phyloP scores from a whole-genome alignment of 2,113 vertebrate genomes.

The Otis tarda region DNA sequence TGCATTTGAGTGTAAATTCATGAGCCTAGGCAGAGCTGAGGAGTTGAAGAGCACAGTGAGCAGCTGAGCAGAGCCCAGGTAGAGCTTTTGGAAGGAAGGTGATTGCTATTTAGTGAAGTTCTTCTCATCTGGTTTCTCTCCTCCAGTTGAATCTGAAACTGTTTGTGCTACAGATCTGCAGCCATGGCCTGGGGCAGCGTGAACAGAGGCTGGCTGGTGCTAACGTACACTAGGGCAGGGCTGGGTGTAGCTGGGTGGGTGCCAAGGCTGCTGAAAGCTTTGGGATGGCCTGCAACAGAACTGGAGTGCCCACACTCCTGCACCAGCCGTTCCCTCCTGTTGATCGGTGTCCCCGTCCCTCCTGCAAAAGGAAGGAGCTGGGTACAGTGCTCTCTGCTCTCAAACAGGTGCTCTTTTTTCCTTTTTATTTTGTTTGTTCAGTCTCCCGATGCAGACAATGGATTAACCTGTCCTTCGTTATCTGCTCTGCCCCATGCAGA shows the following conservation, averaged over 20 bases:
- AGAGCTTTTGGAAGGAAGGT: background rate
- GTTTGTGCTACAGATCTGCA: background rate
- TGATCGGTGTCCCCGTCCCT: background rate
- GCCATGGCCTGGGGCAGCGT: background rate
- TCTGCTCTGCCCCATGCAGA: background rate
- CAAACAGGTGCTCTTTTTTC: background rate
- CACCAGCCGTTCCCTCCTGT: background rate
- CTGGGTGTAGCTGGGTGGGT: background rate
- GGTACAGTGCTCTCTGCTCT: background rate
- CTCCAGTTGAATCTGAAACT: background rate
- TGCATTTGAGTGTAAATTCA: background rate
- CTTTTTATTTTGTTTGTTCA: background rate
- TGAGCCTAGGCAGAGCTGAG: background rate
- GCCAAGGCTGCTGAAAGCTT: background rate
- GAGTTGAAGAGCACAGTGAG: background rate
- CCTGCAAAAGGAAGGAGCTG: background rate
- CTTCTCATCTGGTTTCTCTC: background rate
- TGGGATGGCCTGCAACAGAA: background rate
- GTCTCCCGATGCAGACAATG: background rate
- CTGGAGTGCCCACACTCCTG: background rate
- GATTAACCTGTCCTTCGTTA: background rate
- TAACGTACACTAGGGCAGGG: background rate
- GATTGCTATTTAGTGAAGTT: background rate
- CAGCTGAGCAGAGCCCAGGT: background rate
- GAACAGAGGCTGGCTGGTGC: background rate